Evolutionary conservation across 2,888 invertebrate species (phyloP).

Genomic region (Maniola hyperantus): DNA sequence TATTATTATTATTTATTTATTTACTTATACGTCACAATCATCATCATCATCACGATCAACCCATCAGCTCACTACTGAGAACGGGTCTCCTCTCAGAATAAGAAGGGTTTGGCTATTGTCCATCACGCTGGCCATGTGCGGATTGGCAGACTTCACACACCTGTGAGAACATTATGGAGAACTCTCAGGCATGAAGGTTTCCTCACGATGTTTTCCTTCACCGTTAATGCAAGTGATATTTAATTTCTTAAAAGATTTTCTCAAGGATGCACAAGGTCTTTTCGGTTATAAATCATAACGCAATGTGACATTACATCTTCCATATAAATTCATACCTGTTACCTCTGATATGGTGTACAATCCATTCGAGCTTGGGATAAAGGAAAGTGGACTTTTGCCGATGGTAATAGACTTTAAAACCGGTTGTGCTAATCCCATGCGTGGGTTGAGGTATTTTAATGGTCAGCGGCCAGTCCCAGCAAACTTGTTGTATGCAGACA

Average conservation of each 20-base stretch:
- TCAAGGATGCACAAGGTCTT: constrained; percentile 16
- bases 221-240: no score
- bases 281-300: constrained; percentile 7
- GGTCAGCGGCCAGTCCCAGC: constrained; percentile 40
- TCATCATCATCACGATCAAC: no score
- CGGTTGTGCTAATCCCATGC: constrained; percentile 31
- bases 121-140: no score
- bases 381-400: constrained; percentile 32
- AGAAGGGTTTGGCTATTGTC: no score
- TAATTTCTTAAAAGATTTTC: constrained; percentile 2
- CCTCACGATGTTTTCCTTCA: no score
- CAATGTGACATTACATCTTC: constrained; percentile 10
- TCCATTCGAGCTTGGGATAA: constrained; percentile 25
- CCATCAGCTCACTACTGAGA: no score
- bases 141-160: no score
- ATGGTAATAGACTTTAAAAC: constrained; percentile 25
- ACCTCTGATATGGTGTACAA: constrained; percentile 36
- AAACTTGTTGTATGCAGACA: constrained; percentile 41
- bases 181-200: no score
- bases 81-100: no score
- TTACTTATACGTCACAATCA: no score
- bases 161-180: no score
- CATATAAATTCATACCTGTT: constrained; percentile 38
- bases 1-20: no score
- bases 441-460: constrained; percentile 46